Evolutionary conservation across 64 coral and sea anemone species (phyloP), one percentile per base, ranked within the genome.

Genomic region (Dendronephthya gigantea): DNA sequence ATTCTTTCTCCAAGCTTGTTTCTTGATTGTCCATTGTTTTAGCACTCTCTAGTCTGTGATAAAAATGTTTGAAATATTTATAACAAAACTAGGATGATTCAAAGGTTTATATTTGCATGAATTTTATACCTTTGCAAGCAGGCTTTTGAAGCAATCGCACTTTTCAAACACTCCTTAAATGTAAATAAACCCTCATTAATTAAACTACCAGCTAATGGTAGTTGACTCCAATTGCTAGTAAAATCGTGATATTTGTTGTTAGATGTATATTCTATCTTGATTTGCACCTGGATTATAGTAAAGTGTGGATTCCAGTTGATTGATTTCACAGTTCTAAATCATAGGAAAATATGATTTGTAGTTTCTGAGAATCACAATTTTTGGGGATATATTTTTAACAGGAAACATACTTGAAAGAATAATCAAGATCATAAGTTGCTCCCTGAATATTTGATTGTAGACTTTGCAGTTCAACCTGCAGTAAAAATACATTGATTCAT

Each of bases 391-490:
- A 16, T 7, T 16, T 17, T 75, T 23, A 55, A 35, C 15, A 34
- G 36, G 19, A 9, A 9, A 87, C 92, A 70, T 87, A 98, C 95
- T 92, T 93, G 15, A 93, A 87, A 48, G 95, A 98, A 82, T 98
- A 98, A 58, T 98, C 95, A 39, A 93, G 59, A 83, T 98, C 95
- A 85, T 98, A 98, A 70, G 89, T 93, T 85, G 86, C 83, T 16
- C 94, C 94, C 74, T 98, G 74, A 79, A 93, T 58, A 75, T 88
- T 85, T 31, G 81, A 88, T 8, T 93, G 89, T 40, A 89, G 90
- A 40, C 82, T 93, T 83, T 93, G 89, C 82, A 98, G 87, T 88
- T 98, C 94, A 69, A 91, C 82, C 94, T 97, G 49, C 37, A 92
- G 14, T 7, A 40, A 19, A 17, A 35, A 40, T 29, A 43, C 14